A percentile compares a stretch with the other conserved stretches of the same genome.
Evolutionary conservation across 2,888 invertebrate species (phyloP).

Genomic region (Luperina testacea): DNA sequence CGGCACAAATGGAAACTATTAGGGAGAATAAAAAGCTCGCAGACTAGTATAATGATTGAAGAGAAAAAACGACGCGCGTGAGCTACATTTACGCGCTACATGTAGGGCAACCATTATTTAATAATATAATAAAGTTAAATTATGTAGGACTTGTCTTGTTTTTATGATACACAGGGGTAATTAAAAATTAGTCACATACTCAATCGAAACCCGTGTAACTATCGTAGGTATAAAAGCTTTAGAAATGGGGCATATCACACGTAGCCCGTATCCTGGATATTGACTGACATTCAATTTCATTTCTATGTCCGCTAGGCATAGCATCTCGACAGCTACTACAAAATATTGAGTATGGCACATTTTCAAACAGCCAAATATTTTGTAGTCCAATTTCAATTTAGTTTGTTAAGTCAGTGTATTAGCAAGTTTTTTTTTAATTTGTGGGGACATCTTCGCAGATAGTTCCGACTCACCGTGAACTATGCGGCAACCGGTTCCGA

Average conservation of each 20-base stretch:
- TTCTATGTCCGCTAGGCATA: conserved; percentile 8
- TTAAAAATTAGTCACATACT: background rate
- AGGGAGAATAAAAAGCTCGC: conserved; percentile 57
- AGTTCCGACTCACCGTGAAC: too few relatives aligned
- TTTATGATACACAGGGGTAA: background rate
- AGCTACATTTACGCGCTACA: conserved; percentile 56
- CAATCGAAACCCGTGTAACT: background rate
- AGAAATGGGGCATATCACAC: conserved; percentile 4
- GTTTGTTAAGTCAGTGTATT: background rate
- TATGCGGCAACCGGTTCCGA: too few relatives aligned
- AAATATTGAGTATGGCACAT: background rate
- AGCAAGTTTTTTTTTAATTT: background rate
- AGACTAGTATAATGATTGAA: conserved; percentile 61
- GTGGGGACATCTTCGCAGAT: too few relatives aligned
- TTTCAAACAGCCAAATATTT: conserved; percentile 12
- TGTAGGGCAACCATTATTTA: conserved; percentile 52
- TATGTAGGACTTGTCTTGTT: background rate
- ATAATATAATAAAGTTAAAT: background rate
- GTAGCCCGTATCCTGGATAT: background rate
- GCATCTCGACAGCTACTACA: conserved; percentile 1
- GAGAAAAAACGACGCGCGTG: conserved; percentile 66
- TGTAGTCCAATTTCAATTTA: background rate
- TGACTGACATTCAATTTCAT: conserved; percentile 43
- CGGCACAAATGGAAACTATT: conserved; percentile 61
- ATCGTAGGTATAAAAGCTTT: background rate